phyloP scores from a whole-genome alignment of 2,797 vertebrate genomes.

The Eutrigla gurnardus region DNA sequence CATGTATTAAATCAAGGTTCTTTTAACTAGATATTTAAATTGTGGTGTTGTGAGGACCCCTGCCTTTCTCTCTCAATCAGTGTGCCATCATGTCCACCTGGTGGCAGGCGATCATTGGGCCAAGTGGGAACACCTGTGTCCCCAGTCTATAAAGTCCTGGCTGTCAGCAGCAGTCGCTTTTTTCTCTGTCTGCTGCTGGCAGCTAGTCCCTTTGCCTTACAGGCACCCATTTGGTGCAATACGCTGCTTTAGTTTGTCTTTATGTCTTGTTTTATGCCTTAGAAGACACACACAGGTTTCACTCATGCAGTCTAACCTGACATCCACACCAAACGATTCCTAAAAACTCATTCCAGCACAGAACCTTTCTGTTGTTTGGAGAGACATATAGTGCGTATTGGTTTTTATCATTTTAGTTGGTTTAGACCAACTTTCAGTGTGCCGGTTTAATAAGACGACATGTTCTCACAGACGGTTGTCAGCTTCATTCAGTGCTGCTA shows the following conservation, averaged over 20 bases:
- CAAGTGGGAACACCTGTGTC: not conserved
- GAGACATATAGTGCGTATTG: not conserved
- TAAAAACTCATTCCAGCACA: not conserved
- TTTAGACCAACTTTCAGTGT: not conserved
- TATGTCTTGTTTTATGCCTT: not conserved
- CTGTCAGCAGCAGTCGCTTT: not conserved
- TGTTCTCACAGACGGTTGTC: constrained; percentile 44
- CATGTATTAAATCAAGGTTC: not conserved
- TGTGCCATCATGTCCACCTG: too few species aligned
- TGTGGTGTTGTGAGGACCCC: not conserved
- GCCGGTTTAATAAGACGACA: constrained; percentile 9
- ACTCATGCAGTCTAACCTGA: not conserved
- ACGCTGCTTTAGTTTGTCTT: constrained; percentile 1
- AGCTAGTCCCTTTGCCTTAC: not conserved
- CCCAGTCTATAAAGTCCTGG: not conserved
- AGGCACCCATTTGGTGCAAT: not conserved
- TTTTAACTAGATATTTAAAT: not conserved
- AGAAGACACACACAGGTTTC: not conserved
- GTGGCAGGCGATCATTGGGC: not conserved
- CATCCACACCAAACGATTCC: not conserved
- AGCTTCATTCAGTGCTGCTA: constrained; percentile 27
- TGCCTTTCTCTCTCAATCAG: not conserved
- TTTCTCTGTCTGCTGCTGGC: not conserved
- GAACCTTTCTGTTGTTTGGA: not conserved
- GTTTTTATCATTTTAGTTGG: not conserved